Evolutionary conservation across 2,888 invertebrate genomes (phyloP).

Genomic region (Chydorus sphaericus): DNA sequence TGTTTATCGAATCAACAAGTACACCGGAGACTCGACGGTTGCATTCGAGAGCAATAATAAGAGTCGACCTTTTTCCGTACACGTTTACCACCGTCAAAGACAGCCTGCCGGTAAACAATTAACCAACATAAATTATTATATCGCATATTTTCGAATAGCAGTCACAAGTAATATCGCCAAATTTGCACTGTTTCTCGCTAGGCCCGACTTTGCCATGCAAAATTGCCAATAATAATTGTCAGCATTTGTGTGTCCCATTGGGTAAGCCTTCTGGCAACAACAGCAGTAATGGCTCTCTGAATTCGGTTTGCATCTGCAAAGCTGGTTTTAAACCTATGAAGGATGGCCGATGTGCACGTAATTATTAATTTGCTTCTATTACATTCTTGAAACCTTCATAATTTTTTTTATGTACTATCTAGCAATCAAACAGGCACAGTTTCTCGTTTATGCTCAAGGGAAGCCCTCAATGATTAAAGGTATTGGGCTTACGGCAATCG

Average conservation of each 20-base stretch:
- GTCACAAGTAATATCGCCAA: too few species aligned
- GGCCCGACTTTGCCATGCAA: constrained; percentile 52
- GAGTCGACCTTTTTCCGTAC: constrained; percentile 45
- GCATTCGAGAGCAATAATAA: constrained; percentile 34
- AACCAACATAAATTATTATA: not conserved
- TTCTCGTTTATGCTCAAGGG: constrained; percentile 48
- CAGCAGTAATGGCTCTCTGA: constrained; percentile 21
- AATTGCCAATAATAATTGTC: constrained; percentile 49
- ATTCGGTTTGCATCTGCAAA: constrained; percentile 52
- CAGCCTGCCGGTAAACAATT: constrained; percentile 53
- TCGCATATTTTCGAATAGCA: constrained; percentile 11
- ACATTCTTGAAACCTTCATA: not conserved
- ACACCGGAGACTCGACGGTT: constrained; percentile 33
- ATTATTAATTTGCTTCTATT: constrained; percentile 24
- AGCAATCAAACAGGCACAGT: constrained; percentile 43
- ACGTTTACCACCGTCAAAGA: constrained; percentile 57
- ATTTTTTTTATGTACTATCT: not conserved
- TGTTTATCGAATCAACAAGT: constrained; percentile 45
- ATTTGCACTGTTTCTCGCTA: too few species aligned
- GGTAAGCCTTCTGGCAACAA: constrained; percentile 30
- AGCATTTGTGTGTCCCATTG: constrained; percentile 57
- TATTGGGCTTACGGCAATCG: constrained; percentile 27
- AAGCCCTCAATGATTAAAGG: constrained; percentile 56
- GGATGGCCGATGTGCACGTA: constrained; percentile 44
- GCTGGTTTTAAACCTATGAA: constrained; percentile 49